Evolutionary conservation across 1,140 invertebrate species (phyloP), one percentile per base, ranked within the genome.

Genomic region (Magallana angulata): DNA sequence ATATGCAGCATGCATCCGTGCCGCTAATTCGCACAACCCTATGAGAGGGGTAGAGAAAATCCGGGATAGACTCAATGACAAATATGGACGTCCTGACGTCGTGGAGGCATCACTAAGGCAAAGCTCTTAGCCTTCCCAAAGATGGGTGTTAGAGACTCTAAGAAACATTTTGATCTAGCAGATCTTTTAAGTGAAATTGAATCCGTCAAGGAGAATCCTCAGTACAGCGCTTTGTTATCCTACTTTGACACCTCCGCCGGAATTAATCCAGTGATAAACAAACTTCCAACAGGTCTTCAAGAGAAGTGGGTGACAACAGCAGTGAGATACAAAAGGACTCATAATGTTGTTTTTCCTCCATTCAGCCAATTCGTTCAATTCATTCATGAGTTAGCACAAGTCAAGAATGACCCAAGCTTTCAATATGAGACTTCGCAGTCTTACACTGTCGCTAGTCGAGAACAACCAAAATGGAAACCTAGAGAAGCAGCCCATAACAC

Each of bases 101-200:
- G 84, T 71, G 14, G 60, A 56, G 8, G 24, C 84, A 12, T 68
- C n/a, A 56, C 9, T 85, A 68, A 85, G 48, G 62, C 60, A 6
- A 68, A 68, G 9, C 24, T 71, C 0, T 14, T 14, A n/a, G 62
- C 24, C 4, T 85, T 85, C 36, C 62, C 60, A 6, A 71, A 48
- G 9, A 57, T 85, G 18, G 56, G n/a, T 56, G 58, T 36, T 48
- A 68, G 18, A 85, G 64, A 71, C 64, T 12, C 30, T 30, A 56
- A 60, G 56, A 59, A 71, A 60, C 58, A 68, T 6, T 85, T 56
- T 68, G 60, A 88, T 59, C n/a, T n/a, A n/a, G n/a, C n/a, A n/a
- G n/a, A n/a, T n/a, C 36, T 86, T 14, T 57, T 90, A 14, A 56
- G 18, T 11, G 82, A 90, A 59, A 88, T 91, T 76, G 85, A 91